These are phyloP conservation scores for Enoplosus armatus DNA, from an alignment of 2,797 vertebrate species.

Conservation along the genomic window DNA sequence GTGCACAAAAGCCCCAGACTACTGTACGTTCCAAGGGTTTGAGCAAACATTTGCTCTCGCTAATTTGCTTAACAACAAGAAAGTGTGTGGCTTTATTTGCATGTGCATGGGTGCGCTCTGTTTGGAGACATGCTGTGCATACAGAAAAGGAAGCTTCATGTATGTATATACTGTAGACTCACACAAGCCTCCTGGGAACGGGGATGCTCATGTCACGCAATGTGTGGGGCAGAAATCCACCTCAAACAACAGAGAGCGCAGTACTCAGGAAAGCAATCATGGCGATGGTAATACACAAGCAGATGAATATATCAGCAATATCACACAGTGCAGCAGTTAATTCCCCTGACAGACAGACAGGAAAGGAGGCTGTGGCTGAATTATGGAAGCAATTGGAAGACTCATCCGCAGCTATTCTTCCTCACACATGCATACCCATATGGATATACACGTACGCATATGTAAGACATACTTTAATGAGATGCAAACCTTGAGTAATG, in stretches of 20 bases:
- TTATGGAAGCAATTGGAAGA: slow-evolving; percentile 54
- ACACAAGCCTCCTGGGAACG: slow-evolving; percentile 7
- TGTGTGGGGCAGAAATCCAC: slow-evolving; percentile 8
- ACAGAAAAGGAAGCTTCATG: background rate
- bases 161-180: background rate
- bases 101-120: background rate
- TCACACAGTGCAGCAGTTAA: slow-evolving; percentile 50
- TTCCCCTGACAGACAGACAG: slow-evolving; percentile 50
- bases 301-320: slow-evolving; percentile 63
- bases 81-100: slow-evolving; percentile 17
- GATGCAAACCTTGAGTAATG: slow-evolving; percentile 15
- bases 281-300: slow-evolving; percentile 37
- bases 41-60: slow-evolving; percentile 54
- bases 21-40: slow-evolving; percentile 16
- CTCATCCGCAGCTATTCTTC: slow-evolving; percentile 26
- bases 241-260: slow-evolving; percentile 39
- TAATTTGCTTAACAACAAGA: slow-evolving; percentile 27
- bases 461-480: slow-evolving; percentile 2
- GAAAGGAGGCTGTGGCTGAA: slow-evolving; percentile 48
- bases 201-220: slow-evolving; percentile 17
- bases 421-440: slow-evolving; percentile 16
- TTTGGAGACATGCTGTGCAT: background rate
- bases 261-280: slow-evolving; percentile 62
- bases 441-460: slow-evolving; percentile 10
- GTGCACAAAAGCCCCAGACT: slow-evolving; percentile 13